Percentiles rank a stretch among this genome's conserved stretches.
phyloP scores from a whole-genome alignment of 2,113 vertebrate genomes.

The Gorsachius goisagi region DNA sequence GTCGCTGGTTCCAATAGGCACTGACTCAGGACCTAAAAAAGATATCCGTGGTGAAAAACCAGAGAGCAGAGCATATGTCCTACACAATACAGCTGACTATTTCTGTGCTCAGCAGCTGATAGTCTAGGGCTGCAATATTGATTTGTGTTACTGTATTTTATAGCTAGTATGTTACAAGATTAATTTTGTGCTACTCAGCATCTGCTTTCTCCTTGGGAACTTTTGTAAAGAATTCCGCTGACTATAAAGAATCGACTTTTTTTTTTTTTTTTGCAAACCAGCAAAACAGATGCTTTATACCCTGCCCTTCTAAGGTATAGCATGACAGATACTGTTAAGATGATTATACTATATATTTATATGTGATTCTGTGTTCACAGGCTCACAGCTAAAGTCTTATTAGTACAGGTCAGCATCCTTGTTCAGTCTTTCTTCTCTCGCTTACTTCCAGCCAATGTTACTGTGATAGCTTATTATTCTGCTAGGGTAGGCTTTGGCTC shows the following conservation, averaged over 20 bases:
- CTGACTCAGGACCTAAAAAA: constrained; percentile 17
- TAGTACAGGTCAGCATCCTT: constrained; percentile 1
- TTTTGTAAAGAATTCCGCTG: constrained; percentile 56
- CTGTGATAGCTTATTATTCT: constrained; percentile 8
- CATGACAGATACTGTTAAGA: constrained; percentile 30
- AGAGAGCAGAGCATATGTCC: background rate
- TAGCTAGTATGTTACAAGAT: constrained; percentile 61
- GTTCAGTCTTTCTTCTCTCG: background rate
- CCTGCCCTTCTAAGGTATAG: background rate
- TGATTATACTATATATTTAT: constrained; percentile 18
- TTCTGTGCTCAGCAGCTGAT: constrained; percentile 36
- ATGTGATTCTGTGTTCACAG: background rate
- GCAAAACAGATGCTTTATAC: constrained; percentile 6
- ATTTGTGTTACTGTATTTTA: constrained; percentile 66
- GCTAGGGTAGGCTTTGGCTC: background rate
- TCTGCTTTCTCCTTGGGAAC: constrained; percentile 57
- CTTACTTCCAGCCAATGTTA: background rate
- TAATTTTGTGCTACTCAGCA: constrained; percentile 64
- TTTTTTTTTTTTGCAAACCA: background rate
- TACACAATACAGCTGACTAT: constrained; percentile 32
- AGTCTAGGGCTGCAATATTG: constrained; percentile 47
- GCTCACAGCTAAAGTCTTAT: background rate
- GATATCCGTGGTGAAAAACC: background rate
- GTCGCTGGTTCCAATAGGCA: background rate
- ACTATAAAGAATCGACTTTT: constrained; percentile 28